Conservation (phyloP, 2,888 invertebrate species). For the Trissoscelio sp. region DNA sequence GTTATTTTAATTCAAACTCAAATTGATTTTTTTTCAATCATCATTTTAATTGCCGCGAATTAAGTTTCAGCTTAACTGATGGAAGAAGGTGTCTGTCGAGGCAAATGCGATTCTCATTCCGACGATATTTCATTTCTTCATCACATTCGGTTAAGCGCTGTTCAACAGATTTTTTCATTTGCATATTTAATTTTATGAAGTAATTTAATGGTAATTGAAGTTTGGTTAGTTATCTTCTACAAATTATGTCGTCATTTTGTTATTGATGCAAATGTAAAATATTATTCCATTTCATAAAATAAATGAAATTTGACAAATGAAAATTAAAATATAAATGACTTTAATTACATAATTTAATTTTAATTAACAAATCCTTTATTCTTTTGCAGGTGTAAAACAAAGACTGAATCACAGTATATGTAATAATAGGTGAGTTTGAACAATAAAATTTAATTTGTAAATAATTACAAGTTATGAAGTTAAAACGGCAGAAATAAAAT, state of each 20-base stretch:
- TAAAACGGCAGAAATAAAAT: too few species aligned
- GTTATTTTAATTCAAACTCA: slow-evolving; percentile 28
- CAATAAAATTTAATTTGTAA: too few species aligned
- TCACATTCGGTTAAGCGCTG: slow-evolving; percentile 27
- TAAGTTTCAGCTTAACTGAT: slow-evolving; percentile 33
- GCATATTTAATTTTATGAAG: slow-evolving; percentile 55
- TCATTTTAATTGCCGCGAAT: slow-evolving; percentile 32
- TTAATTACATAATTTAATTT: too few species aligned
- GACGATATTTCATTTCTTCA: slow-evolving; percentile 20
- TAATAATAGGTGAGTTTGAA: slow-evolving; percentile 26
- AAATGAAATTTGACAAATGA: neutral
- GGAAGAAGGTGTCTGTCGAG: slow-evolving; percentile 11
- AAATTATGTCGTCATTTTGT: slow-evolving; percentile 2
- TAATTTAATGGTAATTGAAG: slow-evolving; percentile 42
- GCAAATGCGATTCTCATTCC: slow-evolving; percentile 14
- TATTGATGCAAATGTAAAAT: slow-evolving; percentile 5
- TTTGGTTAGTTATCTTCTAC: neutral
- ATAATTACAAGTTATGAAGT: too few species aligned
- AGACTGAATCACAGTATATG: slow-evolving; percentile 38
- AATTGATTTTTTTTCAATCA: slow-evolving; percentile 36
- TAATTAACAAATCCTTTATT: neutral
- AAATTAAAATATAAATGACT: neutral
- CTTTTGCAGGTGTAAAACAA: slow-evolving; percentile 35
- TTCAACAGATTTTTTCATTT: slow-evolving; percentile 52
- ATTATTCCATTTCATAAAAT: neutral